Conservation (phyloP, 1,140 invertebrate genomes). For the Tetraneura akinire region DNA sequence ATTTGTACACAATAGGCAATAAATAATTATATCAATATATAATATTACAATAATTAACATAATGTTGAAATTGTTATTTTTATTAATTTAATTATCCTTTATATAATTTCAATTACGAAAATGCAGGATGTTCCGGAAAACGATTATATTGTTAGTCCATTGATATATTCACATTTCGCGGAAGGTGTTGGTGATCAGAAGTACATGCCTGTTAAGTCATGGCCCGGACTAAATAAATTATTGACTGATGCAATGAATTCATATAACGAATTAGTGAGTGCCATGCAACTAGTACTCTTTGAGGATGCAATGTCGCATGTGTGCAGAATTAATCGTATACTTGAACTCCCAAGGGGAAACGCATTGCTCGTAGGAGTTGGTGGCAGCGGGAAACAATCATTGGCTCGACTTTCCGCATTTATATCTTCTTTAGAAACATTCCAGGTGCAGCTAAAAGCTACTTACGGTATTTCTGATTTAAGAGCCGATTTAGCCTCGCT, state of each 20-base stretch:
- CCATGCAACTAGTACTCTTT: constrained; percentile 94
- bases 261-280: constrained; percentile 75
- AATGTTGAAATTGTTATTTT: too few species aligned
- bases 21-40: too few species aligned
- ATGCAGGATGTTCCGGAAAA: constrained; percentile 70
- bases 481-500: constrained; percentile 79
- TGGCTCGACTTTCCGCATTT: constrained; percentile 83
- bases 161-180: constrained; percentile 89
- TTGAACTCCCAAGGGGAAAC: constrained; percentile 88
- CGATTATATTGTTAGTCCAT: constrained; percentile 69
- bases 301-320: constrained; percentile 93
- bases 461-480: constrained; percentile 81
- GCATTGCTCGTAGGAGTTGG: constrained; percentile 91
- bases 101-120: too few species aligned
- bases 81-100: too few species aligned
- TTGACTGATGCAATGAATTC: constrained; percentile 78
- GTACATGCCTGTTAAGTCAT: constrained; percentile 78
- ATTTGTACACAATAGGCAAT: too few species aligned
- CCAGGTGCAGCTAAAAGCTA: constrained; percentile 87
- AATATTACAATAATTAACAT: too few species aligned
- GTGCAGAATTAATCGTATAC: constrained; percentile 84
- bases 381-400: constrained; percentile 90
- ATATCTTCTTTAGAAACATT: constrained; percentile 88
- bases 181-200: constrained; percentile 88
- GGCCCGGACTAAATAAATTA: constrained; percentile 73